Evolutionary conservation across 1,140 invertebrate genomes (phyloP).

Genomic region (Gonatopus flavifemur): DNA sequence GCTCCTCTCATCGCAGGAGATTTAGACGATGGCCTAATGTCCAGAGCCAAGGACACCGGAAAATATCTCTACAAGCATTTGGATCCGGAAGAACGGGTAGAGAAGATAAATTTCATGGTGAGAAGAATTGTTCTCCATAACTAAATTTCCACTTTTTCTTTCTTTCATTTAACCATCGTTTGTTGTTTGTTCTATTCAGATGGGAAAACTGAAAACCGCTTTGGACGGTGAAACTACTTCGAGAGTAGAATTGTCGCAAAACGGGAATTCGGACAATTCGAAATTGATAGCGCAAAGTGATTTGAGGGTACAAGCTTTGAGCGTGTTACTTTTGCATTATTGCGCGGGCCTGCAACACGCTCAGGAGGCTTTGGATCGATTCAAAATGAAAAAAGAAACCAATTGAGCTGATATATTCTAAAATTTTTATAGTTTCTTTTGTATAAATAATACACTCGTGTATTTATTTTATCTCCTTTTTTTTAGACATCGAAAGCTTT

Average conservation of each 20-base stretch:
- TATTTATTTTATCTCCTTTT: no score
- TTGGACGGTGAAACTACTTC: constrained; percentile 66
- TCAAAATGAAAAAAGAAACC: constrained; percentile 21
- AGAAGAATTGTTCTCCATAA: constrained; percentile 24
- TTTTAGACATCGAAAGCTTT: no score
- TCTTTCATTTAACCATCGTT: neutral
- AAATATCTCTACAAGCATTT: constrained; percentile 71
- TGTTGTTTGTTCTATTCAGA: constrained; percentile 56
- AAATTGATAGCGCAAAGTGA: constrained; percentile 68
- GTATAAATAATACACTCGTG: no score
- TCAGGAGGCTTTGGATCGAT: constrained; percentile 56
- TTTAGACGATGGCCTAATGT: constrained; percentile 76
- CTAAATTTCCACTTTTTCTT: constrained; percentile 1
- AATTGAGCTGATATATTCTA: no score
- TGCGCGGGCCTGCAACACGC: constrained; percentile 77
- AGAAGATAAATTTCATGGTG: constrained; percentile 73
- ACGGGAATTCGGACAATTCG: constrained; percentile 57
- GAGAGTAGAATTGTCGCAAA: constrained; percentile 48
- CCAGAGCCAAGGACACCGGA: constrained; percentile 76
- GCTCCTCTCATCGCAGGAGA: constrained; percentile 59
- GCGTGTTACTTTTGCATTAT: constrained; percentile 82
- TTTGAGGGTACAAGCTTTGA: constrained; percentile 75
- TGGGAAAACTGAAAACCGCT: constrained; percentile 73
- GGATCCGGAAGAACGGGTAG: constrained; percentile 62
- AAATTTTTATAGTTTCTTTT: no score